phyloP scores from a whole-genome alignment of 2,888 invertebrate species.

The Trilocha varians region DNA sequence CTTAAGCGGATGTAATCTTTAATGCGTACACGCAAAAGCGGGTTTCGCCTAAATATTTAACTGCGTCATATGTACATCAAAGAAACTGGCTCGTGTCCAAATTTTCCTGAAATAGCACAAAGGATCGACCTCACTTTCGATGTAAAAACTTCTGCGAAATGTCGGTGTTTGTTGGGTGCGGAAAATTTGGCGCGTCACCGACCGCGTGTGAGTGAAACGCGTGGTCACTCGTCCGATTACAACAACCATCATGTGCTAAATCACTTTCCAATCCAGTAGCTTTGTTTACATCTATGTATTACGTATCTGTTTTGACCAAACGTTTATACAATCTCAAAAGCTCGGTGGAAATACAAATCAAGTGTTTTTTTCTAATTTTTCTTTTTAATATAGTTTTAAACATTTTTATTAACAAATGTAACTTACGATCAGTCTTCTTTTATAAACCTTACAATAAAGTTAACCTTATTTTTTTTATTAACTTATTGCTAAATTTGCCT shows the following conservation, averaged over 20 bases:
- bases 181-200: constrained; percentile 61
- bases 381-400: too few relatives aligned
- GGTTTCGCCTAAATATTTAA: constrained; percentile 27
- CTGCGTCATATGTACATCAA: constrained; percentile 45
- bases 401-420: too few relatives aligned
- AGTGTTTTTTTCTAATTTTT: too few relatives aligned
- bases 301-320: not conserved
- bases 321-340: too few relatives aligned
- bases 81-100: constrained; percentile 55
- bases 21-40: not conserved
- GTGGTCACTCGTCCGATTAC: constrained; percentile 2
- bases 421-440: too few relatives aligned
- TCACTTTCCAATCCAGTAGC: constrained; percentile 3
- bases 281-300: constrained; percentile 3
- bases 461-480: too few relatives aligned
- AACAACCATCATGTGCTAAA: not conserved
- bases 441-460: too few relatives aligned
- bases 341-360: too few relatives aligned
- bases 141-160: constrained; percentile 63
- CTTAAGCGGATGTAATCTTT: not conserved
- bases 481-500: too few relatives aligned
- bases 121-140: constrained; percentile 60
- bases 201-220: constrained; percentile 19
- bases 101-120: constrained; percentile 71
- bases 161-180: constrained; percentile 42